These are phyloP conservation scores for Thymelicus sylvestris DNA, from an alignment of 2,888 invertebrate genomes.

Conservation along the genomic window DNA sequence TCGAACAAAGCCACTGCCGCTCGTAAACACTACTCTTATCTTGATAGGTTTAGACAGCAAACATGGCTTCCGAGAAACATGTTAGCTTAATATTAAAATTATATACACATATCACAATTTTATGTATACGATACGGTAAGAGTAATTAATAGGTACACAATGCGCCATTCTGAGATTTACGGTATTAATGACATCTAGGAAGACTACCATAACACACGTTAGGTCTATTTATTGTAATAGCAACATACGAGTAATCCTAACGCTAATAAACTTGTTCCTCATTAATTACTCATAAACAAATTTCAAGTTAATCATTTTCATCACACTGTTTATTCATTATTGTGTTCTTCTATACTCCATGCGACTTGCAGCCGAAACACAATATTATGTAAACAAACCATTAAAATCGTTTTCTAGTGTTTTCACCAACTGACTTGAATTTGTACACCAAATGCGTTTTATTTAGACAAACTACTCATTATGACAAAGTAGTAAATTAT, in stretches of 20 bases:
- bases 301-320: background rate
- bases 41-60: slow-evolving; percentile 77
- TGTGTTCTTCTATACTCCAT: too few species aligned
- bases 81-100: slow-evolving; percentile 63
- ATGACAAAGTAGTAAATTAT: too few species aligned
- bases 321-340: background rate
- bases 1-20: slow-evolving; percentile 64
- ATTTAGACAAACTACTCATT: too few species aligned
- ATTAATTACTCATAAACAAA: background rate
- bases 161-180: slow-evolving; percentile 34
- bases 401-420: too few species aligned
- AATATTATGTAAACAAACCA: too few species aligned
- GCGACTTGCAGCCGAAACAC: too few species aligned
- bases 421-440: too few species aligned
- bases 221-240: background rate
- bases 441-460: too few species aligned
- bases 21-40: slow-evolving; percentile 72
- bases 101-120: slow-evolving; percentile 52
- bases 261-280: background rate
- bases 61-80: slow-evolving; percentile 69
- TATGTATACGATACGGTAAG: slow-evolving; percentile 35
- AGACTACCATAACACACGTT: slow-evolving; percentile 8
- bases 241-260: background rate
- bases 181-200: slow-evolving; percentile 26
- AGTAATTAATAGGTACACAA: slow-evolving; percentile 37